phyloP scores from a whole-genome alignment of 2,888 invertebrate species.

The Chaetoderma sp. region DNA sequence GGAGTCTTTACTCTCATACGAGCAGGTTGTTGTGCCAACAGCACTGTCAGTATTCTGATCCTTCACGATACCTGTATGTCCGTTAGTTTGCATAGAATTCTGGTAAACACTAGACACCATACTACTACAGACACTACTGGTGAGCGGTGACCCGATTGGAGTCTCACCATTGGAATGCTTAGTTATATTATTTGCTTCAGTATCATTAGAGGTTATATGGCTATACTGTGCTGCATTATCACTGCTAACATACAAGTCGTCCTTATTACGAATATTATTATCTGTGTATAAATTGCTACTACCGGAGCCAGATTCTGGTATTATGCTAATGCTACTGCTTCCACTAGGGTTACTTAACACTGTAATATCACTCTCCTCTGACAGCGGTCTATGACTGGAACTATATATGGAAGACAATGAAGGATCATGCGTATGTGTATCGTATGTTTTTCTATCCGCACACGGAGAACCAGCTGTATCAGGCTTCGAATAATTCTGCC shows the following conservation, averaged over 20 bases:
- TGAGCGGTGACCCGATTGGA: slow-evolving; percentile 53
- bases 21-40: too few relatives aligned
- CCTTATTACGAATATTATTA: background rate
- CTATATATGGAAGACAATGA: too few relatives aligned
- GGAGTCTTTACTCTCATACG: too few relatives aligned
- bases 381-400: too few relatives aligned
- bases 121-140: slow-evolving; percentile 55
- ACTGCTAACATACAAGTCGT: background rate
- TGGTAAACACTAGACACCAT: slow-evolving; percentile 64
- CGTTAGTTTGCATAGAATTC: slow-evolving; percentile 42
- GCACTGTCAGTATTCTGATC: background rate
- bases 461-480: too few relatives aligned
- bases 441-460: too few relatives aligned
- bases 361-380: slow-evolving; percentile 77
- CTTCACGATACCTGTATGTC: background rate
- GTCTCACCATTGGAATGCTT: slow-evolving; percentile 22
- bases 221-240: background rate
- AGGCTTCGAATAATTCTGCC: too few relatives aligned
- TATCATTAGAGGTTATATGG: background rate
- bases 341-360: slow-evolving; percentile 80
- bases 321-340: slow-evolving; percentile 75
- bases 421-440: too few relatives aligned
- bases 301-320: slow-evolving; percentile 35
- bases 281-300: slow-evolving; percentile 1
- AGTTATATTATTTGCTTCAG: background rate